A percentile compares a stretch with the other conserved stretches of the same genome.
These are phyloP conservation scores for Crotalus helleri DNA, from an alignment of 2,113 vertebrate species.

Conservation along the genomic window DNA sequence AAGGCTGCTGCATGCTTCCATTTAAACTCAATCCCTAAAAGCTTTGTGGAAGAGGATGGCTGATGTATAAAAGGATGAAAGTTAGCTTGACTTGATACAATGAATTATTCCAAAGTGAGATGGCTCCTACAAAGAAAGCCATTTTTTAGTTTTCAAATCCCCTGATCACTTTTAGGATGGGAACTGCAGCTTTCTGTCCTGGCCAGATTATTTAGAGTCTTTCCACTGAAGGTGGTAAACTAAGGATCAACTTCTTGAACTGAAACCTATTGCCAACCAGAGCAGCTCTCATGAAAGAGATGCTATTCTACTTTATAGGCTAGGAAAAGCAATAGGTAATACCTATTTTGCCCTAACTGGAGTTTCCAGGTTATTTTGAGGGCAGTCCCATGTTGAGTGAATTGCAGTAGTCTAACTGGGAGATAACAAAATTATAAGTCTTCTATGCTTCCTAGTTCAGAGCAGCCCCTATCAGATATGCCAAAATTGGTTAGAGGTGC, in stretches of 20 bases:
- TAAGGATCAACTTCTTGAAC: neutral
- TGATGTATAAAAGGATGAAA: neutral
- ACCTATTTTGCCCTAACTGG: neutral
- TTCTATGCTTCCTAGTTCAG: no score
- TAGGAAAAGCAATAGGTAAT: neutral
- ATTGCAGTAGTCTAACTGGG: neutral
- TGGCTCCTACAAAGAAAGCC: neutral
- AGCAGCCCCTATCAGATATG: no score
- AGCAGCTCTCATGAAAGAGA: neutral
- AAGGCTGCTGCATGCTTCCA: neutral
- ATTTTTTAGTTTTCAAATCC: neutral
- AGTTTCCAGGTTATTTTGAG: neutral
- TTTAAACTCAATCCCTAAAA: neutral
- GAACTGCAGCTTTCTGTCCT: neutral
- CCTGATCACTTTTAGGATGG: neutral
- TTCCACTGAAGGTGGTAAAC: neutral
- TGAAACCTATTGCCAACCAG: neutral
- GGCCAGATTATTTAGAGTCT: neutral
- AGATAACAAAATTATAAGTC: neutral
- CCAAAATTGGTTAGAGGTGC: no score
- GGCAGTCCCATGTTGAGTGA: neutral
- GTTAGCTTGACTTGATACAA: neutral
- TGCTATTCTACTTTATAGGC: neutral
- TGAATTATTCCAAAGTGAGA: neutral
- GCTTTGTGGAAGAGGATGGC: neutral